Percentiles rank a stretch among this genome's conserved stretches.
Evolutionary conservation across 2,797 vertebrate species (phyloP).

Genomic region (Podargus strigoides): DNA sequence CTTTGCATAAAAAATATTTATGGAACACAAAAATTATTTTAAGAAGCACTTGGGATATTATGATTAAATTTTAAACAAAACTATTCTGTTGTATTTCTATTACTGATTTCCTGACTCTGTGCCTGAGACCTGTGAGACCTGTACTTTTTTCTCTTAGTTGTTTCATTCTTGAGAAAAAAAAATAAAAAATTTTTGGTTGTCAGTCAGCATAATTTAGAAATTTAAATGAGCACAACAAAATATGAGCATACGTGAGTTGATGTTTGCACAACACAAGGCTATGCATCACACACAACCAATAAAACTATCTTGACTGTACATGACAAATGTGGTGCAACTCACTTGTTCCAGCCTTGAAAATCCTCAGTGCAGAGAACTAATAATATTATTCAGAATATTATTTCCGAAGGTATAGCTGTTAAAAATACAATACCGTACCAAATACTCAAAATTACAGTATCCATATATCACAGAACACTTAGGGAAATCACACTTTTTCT

Average conservation of each 20-base stretch:
- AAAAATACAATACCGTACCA: not conserved
- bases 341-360: not conserved
- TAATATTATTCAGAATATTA: too few relatives aligned
- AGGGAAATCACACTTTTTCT: not conserved
- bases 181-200: not conserved
- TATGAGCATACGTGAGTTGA: not conserved
- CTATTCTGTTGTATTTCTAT: not conserved
- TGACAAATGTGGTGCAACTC: not conserved
- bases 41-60: not conserved
- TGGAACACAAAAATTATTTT: not conserved
- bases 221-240: not conserved
- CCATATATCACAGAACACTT: not conserved
- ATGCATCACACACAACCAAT: rapidly evolving
- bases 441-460: not conserved
- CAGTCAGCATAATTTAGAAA: not conserved
- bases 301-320: not conserved
- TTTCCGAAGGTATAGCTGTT: not conserved
- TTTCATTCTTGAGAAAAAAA: not conserved
- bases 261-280: not conserved
- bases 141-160: not conserved
- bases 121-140: not conserved
- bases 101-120: not conserved
- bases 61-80: not conserved
- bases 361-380: not conserved
- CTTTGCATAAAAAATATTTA: not conserved